Base-by-base conservation (phyloP, 2,113 vertebrate species). In the Triplophysa tibetana region DNA sequence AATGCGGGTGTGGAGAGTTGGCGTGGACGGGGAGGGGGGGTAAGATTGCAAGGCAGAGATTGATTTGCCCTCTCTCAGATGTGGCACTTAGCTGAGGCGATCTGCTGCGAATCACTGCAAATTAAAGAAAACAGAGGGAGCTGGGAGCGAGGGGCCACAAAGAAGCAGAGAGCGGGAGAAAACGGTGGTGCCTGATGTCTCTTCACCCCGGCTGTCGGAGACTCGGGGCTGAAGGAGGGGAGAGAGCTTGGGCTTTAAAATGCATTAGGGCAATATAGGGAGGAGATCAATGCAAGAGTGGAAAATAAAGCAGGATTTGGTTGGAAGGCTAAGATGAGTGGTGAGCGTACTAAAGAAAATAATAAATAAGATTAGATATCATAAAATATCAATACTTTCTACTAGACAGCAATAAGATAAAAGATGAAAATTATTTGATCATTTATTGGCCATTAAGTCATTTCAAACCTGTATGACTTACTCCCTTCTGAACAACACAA, bases 1-100 rank as follows among this genome's bases (percentile, higher is more conserved):
- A 92, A 69, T 89, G 85, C 85, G 4, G 6, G 29, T 61, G 52
- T 73, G 13, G 65, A 23, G 3, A 52, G 33, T 43, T 67, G 68
- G 77, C 16, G 65, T 48, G 50, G 14, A 52, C 58, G 16, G 29
- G 64, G 17, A 14, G 69, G 61, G 70, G 48, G 66, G 21, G 16
- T 16, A 9, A 17, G 38, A 43, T 50, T 64, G 58, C 38, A 63
- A 63, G 66, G 74, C 75, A 72, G 75, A 75, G 61, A 84, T 78
- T 80, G 78, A 85, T 82, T 81, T 69, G 58, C 61, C 41, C 68
- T 76, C 52, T 76, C 43, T 56, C 3, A 17, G 64, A 62, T 82
- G 68, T 82, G 73, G 81, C 56, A 62, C 64, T 76, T 78, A 56
- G 65, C 70, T 78, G 67, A 10, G 19, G 61, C 26, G 58, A 73